Conservation (phyloP, 2,113 vertebrate species). For the Bubalus kerabau region DNA sequence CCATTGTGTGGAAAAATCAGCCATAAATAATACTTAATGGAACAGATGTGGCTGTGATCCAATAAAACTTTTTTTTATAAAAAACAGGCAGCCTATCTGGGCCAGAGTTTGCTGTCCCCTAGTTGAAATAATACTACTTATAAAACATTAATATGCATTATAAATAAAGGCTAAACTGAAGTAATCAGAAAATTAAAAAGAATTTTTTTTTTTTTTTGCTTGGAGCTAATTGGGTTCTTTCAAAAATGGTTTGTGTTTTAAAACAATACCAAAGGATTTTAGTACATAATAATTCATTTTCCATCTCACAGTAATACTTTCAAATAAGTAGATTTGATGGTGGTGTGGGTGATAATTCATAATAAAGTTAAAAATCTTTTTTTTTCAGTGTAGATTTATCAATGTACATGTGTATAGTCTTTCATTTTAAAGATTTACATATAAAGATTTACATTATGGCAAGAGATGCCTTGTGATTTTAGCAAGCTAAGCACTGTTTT, state of each 20-base stretch:
- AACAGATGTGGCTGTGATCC: neutral
- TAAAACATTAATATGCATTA: neutral
- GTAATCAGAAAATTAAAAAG: neutral
- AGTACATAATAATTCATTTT: neutral
- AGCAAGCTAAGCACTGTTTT: conserved; percentile 16
- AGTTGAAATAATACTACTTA: neutral
- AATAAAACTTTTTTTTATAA: neutral
- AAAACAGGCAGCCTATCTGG: neutral
- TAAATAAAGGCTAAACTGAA: neutral
- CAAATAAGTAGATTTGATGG: neutral
- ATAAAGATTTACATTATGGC: neutral
- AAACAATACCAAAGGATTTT: neutral
- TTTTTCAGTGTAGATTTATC: neutral
- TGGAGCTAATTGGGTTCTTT: neutral
- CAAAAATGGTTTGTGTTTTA: conserved; percentile 9
- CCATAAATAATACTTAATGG: neutral
- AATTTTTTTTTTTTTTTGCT: neutral
- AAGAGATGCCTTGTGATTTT: neutral
- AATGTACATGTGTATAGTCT: neutral
- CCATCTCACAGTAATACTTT: neutral
- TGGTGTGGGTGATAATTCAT: neutral
- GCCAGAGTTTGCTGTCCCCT: neutral
- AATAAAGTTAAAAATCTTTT: neutral
- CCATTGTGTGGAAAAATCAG: neutral
- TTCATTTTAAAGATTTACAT: neutral